A percentile compares a stretch with the other conserved stretches of the same genome.
phyloP scores from a whole-genome alignment of 1,140 invertebrate genomes.

The Leptoteleia sp. region DNA sequence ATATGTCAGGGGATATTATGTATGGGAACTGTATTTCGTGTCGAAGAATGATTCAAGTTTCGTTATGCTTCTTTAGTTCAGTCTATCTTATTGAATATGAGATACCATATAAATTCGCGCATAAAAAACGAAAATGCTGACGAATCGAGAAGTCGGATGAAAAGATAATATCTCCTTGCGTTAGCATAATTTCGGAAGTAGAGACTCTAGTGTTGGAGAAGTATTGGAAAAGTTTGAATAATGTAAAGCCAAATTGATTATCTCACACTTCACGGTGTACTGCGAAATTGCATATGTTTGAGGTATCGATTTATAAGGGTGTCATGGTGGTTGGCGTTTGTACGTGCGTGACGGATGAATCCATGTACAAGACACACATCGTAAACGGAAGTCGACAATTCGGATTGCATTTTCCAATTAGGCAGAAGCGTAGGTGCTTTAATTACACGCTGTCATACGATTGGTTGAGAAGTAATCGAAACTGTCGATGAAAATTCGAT shows the following conservation, averaged over 20 bases:
- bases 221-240: conserved; percentile 7
- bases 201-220: background rate
- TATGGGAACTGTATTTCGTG: conserved; percentile 15
- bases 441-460: conserved; percentile 30
- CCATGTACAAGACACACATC: conserved; percentile 36
- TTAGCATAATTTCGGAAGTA: conserved; percentile 15
- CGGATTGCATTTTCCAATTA: conserved; percentile 58
- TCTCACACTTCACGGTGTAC: conserved; percentile 7
- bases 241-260: conserved; percentile 23
- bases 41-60: conserved; percentile 20
- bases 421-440: conserved; percentile 43
- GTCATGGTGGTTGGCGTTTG: conserved; percentile 18
- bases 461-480: conserved; percentile 40
- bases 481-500: conserved; percentile 37
- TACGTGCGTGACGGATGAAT: conserved; percentile 39
- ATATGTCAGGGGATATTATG: conserved; percentile 29
- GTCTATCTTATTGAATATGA: conserved; percentile 73
- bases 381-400: conserved; percentile 49
- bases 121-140: conserved; percentile 76
- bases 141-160: conserved; percentile 52
- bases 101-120: conserved; percentile 71
- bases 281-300: conserved; percentile 29
- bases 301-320: conserved; percentile 48
- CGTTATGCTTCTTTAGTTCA: conserved; percentile 10
- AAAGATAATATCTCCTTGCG: conserved; percentile 24